Conservation (phyloP, 2,888 invertebrate species). For the Drosophila tanythrix region DNA sequence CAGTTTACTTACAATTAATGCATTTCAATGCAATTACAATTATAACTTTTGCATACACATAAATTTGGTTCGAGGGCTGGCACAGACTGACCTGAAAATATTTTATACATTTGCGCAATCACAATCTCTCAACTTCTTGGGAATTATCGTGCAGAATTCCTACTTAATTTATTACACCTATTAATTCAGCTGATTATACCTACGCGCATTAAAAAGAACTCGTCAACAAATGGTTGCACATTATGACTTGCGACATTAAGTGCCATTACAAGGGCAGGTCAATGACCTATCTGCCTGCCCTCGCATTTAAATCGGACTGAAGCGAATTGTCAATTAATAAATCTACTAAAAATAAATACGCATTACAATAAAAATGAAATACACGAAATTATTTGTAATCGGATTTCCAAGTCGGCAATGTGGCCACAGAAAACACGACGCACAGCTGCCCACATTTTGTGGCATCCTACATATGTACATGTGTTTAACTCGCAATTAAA, state of each 20-base stretch:
- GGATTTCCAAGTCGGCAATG: constrained; percentile 65
- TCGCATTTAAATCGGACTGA: constrained; percentile 12
- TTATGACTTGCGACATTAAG: neutral
- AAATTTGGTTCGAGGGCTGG: neutral
- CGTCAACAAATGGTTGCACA: neutral
- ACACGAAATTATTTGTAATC: constrained; percentile 47
- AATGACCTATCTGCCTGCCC: neutral
- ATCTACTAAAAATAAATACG: constrained; percentile 20
- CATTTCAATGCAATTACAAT: neutral
- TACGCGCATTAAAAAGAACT: neutral
- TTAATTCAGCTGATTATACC: neutral
- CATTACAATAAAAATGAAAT: constrained; percentile 12
- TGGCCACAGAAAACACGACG: constrained; percentile 52
- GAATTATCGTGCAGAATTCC: neutral
- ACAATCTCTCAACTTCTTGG: neutral
- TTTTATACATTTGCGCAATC: neutral
- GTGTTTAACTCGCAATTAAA: constrained; percentile 31
- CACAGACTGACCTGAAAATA: neutral
- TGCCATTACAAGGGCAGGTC: neutral
- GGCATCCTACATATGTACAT: constrained; percentile 2
- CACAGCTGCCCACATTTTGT: constrained; percentile 29
- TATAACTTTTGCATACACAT: neutral
- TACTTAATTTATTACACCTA: neutral
- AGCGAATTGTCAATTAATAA: neutral
- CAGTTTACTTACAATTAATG: constrained; percentile 17